Evolutionary conservation across 2,888 invertebrate species (phyloP), one percentile per base, ranked within the genome.

Genomic region (Microchrysa polita): DNA sequence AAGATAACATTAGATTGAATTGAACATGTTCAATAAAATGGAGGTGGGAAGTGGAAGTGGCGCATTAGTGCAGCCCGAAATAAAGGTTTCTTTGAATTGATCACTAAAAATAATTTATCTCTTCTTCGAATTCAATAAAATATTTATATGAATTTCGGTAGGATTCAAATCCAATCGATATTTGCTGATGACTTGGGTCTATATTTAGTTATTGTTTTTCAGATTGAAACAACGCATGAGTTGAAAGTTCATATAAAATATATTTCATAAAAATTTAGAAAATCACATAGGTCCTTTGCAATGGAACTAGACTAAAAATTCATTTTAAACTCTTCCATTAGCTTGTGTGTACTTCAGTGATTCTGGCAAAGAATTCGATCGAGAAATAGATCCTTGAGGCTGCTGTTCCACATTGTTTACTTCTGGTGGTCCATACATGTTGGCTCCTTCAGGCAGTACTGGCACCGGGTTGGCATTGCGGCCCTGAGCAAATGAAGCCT

Each of bases 261-360:
- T 65, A 65, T 65, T 65, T 65, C 22, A 44, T 22, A 65, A 65
- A 65, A 65, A n/a, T 44, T 48, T 65, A 7, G 34, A 59, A 44
- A 34, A 65, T 65, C 65, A 65, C 65, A 65, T 10, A 22, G 9
- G 65, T 22, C 18, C n/a, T 65, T 48, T n/a, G n/a, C n/a, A 16
- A 65, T 65, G 65, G 65, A 65, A 65, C 65, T 65, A 65, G 44
- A 48, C 10, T 22, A 48, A 65, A 65, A 20, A 20, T 34, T 23
- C 34, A 44, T 65, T 65, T 60, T 61, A 48, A 22, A 22, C 65
- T 65, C 65, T 65, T 20, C 65, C 65, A 65, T 69, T 57, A 40
- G 69, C 20, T 12, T n/a, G 18, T 1, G 57, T 42, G 40, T 57
- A 69, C 57, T 69, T 69, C n/a, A 67, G 27, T 53, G 27, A 52